Evolutionary conservation across 2,797 vertebrate species (phyloP).

Genomic region (Tauraco hartlaubi): DNA sequence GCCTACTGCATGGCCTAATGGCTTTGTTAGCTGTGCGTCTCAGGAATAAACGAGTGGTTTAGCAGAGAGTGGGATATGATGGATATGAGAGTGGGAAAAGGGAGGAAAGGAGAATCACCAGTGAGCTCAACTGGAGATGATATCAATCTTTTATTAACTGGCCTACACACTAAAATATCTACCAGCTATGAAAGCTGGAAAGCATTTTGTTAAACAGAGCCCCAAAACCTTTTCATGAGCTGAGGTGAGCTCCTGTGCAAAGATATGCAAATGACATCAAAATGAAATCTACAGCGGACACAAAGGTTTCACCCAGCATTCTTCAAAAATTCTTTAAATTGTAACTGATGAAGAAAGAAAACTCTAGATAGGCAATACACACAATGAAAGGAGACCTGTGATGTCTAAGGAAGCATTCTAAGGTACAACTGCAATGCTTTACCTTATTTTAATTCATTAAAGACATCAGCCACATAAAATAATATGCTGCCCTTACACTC

Average conservation of each 20-base stretch:
- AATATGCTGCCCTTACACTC: neutral
- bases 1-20: rapidly evolving
- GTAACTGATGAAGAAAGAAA: neutral
- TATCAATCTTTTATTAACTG: neutral
- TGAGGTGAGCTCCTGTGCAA: neutral
- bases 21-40: neutral
- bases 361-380: neutral
- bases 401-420: neutral
- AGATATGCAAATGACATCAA: neutral
- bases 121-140: neutral
- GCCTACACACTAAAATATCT: neutral
- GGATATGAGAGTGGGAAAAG: neutral
- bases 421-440: neutral
- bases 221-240: neutral
- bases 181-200: neutral
- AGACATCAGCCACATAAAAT: neutral
- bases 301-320: neutral
- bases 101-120: neutral
- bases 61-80: neutral
- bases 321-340: neutral
- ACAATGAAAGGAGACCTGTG: neutral
- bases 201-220: neutral
- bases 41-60: neutral
- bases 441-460: neutral
- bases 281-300: neutral